These are phyloP conservation scores for Limnodromus scolopaceus DNA, from an alignment of 2,797 vertebrate genomes.

Conservation along the genomic window DNA sequence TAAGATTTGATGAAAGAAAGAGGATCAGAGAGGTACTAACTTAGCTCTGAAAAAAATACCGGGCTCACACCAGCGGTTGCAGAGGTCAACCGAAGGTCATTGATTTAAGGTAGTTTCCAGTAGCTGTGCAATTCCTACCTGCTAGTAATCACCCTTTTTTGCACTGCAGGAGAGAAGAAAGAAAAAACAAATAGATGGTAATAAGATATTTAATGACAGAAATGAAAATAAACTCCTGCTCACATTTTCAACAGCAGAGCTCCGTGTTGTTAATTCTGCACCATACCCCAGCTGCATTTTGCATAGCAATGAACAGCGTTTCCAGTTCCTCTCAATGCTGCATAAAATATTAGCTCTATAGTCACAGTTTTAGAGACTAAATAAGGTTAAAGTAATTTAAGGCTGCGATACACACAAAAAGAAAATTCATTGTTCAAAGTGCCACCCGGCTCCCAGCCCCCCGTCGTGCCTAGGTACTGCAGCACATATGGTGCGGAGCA, in stretches of 20 bases:
- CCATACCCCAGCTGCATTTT: conserved; percentile 15
- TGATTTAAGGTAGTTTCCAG: conserved; percentile 29
- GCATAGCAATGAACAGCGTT: conserved; percentile 39
- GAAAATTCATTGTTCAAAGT: not conserved
- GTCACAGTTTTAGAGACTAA: conserved; percentile 29
- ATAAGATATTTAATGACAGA: conserved; percentile 57
- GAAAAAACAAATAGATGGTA: conserved; percentile 44
- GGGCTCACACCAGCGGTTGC: not conserved
- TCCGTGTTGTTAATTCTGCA: not conserved
- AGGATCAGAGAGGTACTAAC: not conserved
- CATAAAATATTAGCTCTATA: conserved; percentile 15
- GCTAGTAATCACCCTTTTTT: not conserved
- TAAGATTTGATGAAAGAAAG: not conserved
- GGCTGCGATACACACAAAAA: not conserved
- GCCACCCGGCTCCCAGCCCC: not conserved
- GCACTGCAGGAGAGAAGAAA: not conserved
- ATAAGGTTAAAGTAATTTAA: conserved; percentile 28
- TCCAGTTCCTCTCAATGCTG: not conserved
- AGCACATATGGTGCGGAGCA: not conserved
- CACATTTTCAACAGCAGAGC: not conserved
- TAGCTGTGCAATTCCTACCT: not conserved
- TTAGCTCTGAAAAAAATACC: not conserved
- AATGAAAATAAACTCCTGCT: conserved; percentile 56
- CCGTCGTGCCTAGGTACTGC: rapidly evolving
- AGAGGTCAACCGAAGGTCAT: conserved; percentile 40